phyloP scores from a whole-genome alignment of 2,113 vertebrate species.

The Gambusia holbrooki region DNA sequence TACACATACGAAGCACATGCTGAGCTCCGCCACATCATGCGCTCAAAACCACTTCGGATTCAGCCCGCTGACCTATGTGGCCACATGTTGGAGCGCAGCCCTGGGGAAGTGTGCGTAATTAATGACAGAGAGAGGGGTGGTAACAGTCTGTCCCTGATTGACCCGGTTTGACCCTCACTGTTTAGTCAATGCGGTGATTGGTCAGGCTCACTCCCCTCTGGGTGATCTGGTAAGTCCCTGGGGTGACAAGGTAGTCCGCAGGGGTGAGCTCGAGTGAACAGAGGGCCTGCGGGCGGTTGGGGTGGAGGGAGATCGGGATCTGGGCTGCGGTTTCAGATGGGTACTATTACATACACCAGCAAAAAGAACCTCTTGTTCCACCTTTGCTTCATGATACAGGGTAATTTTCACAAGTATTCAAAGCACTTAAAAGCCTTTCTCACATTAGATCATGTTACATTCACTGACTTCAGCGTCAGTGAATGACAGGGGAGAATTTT shows the following conservation, averaged over 20 bases:
- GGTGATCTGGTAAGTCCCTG: constrained; percentile 59
- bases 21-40: constrained; percentile 43
- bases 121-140: constrained; percentile 69
- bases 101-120: constrained; percentile 71
- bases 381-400: constrained; percentile 45
- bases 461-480: background rate
- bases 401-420: background rate
- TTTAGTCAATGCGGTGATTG: constrained; percentile 58
- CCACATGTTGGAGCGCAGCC: constrained; percentile 49
- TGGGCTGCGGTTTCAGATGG: constrained; percentile 50
- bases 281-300: constrained; percentile 7
- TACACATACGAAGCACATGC: constrained; percentile 28
- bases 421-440: background rate
- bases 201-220: constrained; percentile 54
- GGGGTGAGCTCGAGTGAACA: constrained; percentile 50
- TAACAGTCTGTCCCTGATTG: constrained; percentile 70
- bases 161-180: constrained; percentile 65
- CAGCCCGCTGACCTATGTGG: constrained; percentile 32
- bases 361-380: constrained; percentile 65
- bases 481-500: background rate
- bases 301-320: constrained; percentile 13
- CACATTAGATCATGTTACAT: background rate
- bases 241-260: constrained; percentile 58
- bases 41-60: constrained; percentile 11
- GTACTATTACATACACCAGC: constrained; percentile 65